Evolutionary conservation across 2,888 invertebrate genomes (phyloP), one percentile per base, ranked within the genome.

Genomic region (Diarsia brunnea): DNA sequence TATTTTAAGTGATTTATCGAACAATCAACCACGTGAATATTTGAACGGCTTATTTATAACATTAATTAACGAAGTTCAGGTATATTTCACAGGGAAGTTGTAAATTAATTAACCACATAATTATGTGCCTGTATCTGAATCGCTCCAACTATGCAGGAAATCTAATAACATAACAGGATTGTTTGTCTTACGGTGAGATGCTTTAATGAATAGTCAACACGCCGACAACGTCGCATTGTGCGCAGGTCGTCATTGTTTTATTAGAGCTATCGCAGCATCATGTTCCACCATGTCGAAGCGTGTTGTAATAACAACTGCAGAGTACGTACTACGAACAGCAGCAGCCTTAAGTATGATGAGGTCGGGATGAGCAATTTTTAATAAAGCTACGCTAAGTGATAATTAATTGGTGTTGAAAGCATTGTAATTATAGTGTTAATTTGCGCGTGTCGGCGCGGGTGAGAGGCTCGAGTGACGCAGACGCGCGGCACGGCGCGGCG

Each of bases 121-220:
- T 90, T 90, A 91, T 89, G 85, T 89, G 87, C 85, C 87, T 89
- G 89, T 91, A 90, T 90, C 87, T 85, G 90, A 91, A 92, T 91
- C 85, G 90, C 90, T 91, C 87, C 89, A 89, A 91, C 91, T 92
- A 92, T 92, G 91, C 90, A 91, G 92, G 90, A 92, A 94, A 94
- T 94, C 92, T 94, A 94, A 95, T 95, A 95, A 93, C 94, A 93
- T 91, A 93, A 91, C 91, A 91, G 89, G 87, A 90, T 93, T 95
- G 95, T 95, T 95, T 95, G 94, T 92, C 89, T 94, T 93, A 90
- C 90, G 91, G 91, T 89, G 93, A 93, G 93, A 93, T 94, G 94
- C 93, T 94, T 91, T 95, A 95, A 95, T 95, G 94, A 95, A 96
- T 95, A 95, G 95, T 94, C 93, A 96, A 96, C 95, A 96, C 85